Percentiles rank a stretch among this genome's conserved stretches.
phyloP scores from a whole-genome alignment of 2,113 vertebrate genomes.

The Trinectes maculatus region DNA sequence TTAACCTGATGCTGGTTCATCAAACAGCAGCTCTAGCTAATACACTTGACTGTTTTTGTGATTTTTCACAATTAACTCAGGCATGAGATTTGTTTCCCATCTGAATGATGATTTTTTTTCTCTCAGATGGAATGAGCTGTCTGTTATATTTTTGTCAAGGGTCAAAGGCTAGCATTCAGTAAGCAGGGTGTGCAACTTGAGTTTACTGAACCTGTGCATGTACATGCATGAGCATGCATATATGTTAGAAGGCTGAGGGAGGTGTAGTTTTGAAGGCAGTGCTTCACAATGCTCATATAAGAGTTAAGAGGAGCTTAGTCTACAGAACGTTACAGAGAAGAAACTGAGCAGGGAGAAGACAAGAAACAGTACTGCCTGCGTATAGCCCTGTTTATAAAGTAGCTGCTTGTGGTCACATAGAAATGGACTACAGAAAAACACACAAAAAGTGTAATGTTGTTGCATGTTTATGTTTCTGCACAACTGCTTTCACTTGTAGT shows the following conservation, averaged over 20 bases:
- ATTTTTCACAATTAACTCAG: conserved; percentile 20
- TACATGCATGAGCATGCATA: not conserved
- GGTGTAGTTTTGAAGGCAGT: conserved; percentile 21
- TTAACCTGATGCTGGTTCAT: not conserved
- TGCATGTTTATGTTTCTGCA: not conserved
- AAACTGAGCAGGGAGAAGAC: not conserved
- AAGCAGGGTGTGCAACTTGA: not conserved
- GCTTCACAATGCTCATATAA: conserved; percentile 48
- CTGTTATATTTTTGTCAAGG: not conserved
- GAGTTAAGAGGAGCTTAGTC: conserved; percentile 30
- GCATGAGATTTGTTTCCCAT: not conserved
- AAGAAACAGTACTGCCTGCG: not conserved
- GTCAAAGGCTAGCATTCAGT: not conserved
- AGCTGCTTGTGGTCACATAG: not conserved
- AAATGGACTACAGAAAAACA: conserved; percentile 28
- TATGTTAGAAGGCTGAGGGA: conserved; percentile 9
- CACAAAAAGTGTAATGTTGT: conserved; percentile 21
- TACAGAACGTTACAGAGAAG: conserved; percentile 8
- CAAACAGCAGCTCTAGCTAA: conserved; percentile 9
- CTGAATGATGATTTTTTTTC: no score
- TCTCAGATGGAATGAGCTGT: no score
- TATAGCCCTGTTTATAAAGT: not conserved
- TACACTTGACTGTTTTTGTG: conserved; percentile 15
- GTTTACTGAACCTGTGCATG: not conserved
- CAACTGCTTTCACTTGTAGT: not conserved